Evolutionary conservation across 2,888 invertebrate genomes (phyloP).

Genomic region (Lingula anatina): DNA sequence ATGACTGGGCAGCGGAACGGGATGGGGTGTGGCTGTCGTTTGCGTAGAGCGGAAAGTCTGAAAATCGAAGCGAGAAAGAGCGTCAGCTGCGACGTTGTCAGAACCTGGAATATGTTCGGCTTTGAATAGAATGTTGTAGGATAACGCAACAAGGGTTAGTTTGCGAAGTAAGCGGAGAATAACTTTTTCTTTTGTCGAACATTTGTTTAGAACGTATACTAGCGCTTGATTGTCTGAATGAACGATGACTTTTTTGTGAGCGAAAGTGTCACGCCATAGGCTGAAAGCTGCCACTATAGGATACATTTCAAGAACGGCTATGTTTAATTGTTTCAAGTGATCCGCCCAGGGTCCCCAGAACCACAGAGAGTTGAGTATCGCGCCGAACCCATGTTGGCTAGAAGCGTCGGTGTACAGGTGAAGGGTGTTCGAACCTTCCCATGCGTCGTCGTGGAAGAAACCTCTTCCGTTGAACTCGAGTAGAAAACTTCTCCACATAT

Average conservation of each 20-base stretch:
- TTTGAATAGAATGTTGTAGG: conserved; percentile 1
- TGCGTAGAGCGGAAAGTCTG: neutral
- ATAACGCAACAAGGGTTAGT: conserved; percentile 1
- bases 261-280: conserved; percentile 1
- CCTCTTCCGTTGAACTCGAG: conserved; percentile 5
- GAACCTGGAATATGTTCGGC: conserved; percentile 1
- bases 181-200: conserved; percentile 3
- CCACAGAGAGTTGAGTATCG: conserved; percentile 9
- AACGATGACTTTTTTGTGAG: conserved; percentile 1
- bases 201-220: too few species aligned
- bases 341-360: conserved; percentile 6
- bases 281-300: conserved; percentile 1
- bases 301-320: conserved; percentile 7
- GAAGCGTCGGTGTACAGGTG: conserved; percentile 10
- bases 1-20: neutral
- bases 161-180: conserved; percentile 5
- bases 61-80: conserved; percentile 8
- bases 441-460: conserved; percentile 3
- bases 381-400: conserved; percentile 2
- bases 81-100: conserved; percentile 1
- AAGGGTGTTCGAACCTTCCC: neutral
- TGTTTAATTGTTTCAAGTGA: too few species aligned
- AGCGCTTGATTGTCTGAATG: conserved; percentile 3
- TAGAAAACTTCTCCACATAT: conserved; percentile 7
- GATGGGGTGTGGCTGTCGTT: neutral